Evolutionary conservation across 2,888 invertebrate genomes (phyloP).

Genomic region (Xylocampa areola): DNA sequence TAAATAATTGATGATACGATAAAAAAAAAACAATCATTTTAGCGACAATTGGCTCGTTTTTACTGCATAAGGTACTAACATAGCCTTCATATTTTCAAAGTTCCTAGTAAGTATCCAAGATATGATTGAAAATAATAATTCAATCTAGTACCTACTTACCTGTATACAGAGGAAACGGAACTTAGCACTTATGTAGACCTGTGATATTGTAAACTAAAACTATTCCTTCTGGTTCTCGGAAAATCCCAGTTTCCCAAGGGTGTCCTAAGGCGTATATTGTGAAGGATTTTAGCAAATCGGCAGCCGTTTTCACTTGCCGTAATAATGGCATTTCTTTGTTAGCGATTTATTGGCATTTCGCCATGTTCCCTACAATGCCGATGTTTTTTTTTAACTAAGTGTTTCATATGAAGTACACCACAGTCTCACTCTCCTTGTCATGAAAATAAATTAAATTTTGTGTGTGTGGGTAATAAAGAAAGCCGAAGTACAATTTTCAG

Average conservation of each 20-base stretch:
- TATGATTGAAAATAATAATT: no score
- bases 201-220: neutral
- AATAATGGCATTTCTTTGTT: neutral
- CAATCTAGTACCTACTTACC: no score
- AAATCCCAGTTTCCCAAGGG: neutral
- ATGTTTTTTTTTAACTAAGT: neutral
- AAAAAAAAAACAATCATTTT: no score
- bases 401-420: neutral
- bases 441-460: slow-evolving; percentile 7
- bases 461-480: slow-evolving; percentile 23
- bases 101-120: no score
- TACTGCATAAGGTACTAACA: no score
- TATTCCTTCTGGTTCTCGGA: neutral
- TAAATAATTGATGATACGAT: no score
- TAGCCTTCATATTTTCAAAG: no score
- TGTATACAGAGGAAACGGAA: no score
- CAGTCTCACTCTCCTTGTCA: slow-evolving; percentile 3
- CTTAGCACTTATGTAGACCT: no score
- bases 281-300: neutral
- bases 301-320: neutral
- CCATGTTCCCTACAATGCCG: no score
- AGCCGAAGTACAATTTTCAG: slow-evolving; percentile 26
- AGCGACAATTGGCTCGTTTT: no score
- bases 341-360: neutral
- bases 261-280: neutral